A percentile compares a stretch with the other conserved stretches of the same genome.
Evolutionary conservation across 1,140 invertebrate genomes (phyloP).

Genomic region (Drosophila malerkotliana): DNA sequence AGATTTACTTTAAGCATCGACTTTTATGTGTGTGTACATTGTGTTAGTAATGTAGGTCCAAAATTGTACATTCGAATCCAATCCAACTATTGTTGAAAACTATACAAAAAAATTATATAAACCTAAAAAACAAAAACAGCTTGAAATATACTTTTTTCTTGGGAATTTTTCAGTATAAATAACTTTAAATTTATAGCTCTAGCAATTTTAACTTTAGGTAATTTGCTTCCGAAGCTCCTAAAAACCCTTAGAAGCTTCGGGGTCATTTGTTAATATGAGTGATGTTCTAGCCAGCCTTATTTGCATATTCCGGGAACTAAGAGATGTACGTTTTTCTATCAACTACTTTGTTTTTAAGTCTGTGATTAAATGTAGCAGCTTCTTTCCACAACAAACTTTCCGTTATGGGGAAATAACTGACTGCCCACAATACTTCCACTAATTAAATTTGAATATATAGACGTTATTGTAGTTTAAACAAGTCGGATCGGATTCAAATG

Average conservation of each 20-base stretch:
- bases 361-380: conserved; percentile 1
- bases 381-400: background rate
- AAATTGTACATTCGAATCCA: conserved; percentile 68
- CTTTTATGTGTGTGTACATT: conserved; percentile 68
- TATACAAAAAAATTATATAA: conserved; percentile 59
- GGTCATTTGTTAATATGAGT: background rate
- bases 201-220: background rate
- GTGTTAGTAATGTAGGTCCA: conserved; percentile 70
- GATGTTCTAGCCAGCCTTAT: background rate
- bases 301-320: background rate
- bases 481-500: background rate
- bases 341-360: background rate
- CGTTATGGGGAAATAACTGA: background rate
- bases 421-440: background rate
- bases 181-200: background rate
- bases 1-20: conserved; percentile 68
- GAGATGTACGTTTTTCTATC: background rate
- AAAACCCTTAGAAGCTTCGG: background rate
- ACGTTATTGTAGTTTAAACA: background rate
- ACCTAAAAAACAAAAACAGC: conserved; percentile 28
- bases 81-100: conserved; percentile 62
- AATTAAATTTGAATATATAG: background rate
- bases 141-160: background rate
- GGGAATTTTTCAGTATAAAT: background rate
- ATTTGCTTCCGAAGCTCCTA: background rate